A percentile compares a stretch with the other conserved stretches of the same genome.
Conservation (phyloP, 2,888 invertebrate genomes). For the Drosophila gaucha region DNA sequence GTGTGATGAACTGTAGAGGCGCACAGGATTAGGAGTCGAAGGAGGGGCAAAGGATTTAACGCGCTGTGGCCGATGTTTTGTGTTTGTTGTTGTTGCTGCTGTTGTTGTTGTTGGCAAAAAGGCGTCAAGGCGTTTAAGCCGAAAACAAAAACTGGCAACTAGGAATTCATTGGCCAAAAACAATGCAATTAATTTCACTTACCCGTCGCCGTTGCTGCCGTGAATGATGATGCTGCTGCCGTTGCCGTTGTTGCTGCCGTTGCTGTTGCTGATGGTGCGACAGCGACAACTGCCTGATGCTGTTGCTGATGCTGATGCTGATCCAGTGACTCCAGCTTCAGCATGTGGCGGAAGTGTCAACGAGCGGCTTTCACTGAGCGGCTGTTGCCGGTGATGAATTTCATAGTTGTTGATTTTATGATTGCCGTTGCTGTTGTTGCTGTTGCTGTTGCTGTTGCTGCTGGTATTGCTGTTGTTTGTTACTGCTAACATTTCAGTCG, state of each 20-base stretch:
- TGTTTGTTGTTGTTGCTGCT: conserved; percentile 27
- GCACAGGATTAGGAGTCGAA: conserved; percentile 22
- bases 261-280: conserved; percentile 32
- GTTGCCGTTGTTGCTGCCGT: conserved; percentile 45
- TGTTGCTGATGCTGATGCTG: conserved; percentile 48
- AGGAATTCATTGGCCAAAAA: conserved; percentile 82
- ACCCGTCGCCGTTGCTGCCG: conserved; percentile 69
- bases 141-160: conserved; percentile 76
- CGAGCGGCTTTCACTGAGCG: conserved; percentile 63
- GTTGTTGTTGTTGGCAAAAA: conserved; percentile 55
- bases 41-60: conserved; percentile 11
- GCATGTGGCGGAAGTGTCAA: conserved; percentile 71
- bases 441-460: conserved; percentile 42
- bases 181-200: conserved; percentile 84
- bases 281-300: conserved; percentile 42
- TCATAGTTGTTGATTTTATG: conserved; percentile 83
- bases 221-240: conserved; percentile 62
- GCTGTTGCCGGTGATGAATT: conserved; percentile 79
- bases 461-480: conserved; percentile 40
- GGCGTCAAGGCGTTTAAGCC: conserved; percentile 76
- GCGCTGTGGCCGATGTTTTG: conserved; percentile 48
- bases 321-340: conserved; percentile 62
- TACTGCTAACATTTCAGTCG: conserved; percentile 56
- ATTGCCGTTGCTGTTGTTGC: conserved; percentile 66
- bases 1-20: conserved; percentile 60